A percentile compares a stretch with the other conserved stretches of the same genome.
These are phyloP conservation scores for Hydractinia symbiolongicarpus DNA, from an alignment of 30 jellyfish, hydroid and myxozoan genomes.

Conservation along the genomic window DNA sequence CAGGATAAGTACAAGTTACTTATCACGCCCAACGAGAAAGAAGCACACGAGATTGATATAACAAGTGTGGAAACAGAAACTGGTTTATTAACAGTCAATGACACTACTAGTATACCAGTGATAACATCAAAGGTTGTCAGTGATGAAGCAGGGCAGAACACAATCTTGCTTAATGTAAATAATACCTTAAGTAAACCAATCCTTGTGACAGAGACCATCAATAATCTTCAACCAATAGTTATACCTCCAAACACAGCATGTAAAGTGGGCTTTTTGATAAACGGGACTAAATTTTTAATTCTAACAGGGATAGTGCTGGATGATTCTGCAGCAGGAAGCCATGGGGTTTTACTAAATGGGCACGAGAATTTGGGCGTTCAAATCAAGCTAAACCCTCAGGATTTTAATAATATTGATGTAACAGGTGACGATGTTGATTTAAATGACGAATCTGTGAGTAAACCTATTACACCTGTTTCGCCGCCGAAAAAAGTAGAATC, in stretches of 20 bases:
- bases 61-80: background rate
- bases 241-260: conserved; percentile 61
- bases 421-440: conserved; percentile 72
- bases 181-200: conserved; percentile 64
- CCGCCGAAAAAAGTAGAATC: background rate
- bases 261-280: conserved; percentile 73
- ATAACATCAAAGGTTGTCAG: background rate
- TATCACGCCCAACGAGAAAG: background rate
- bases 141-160: conserved; percentile 11
- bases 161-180: conserved; percentile 55
- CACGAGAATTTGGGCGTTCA: conserved; percentile 38
- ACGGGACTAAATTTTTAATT: conserved; percentile 43
- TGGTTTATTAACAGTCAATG: conserved; percentile 1
- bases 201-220: conserved; percentile 61
- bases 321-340: conserved; percentile 24
- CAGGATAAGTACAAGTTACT: conserved; percentile 49
- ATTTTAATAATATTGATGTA: conserved; percentile 65
- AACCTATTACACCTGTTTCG: background rate
- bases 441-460: background rate
- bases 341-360: conserved; percentile 68
- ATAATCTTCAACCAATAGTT: conserved; percentile 62
- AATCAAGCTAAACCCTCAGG: conserved; percentile 53
- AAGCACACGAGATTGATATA: conserved; percentile 2
- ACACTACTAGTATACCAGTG: background rate
- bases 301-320: conserved; percentile 64